Evolutionary conservation across 2,888 invertebrate species (phyloP).

Genomic region (Minunthozetes semirufus): DNA sequence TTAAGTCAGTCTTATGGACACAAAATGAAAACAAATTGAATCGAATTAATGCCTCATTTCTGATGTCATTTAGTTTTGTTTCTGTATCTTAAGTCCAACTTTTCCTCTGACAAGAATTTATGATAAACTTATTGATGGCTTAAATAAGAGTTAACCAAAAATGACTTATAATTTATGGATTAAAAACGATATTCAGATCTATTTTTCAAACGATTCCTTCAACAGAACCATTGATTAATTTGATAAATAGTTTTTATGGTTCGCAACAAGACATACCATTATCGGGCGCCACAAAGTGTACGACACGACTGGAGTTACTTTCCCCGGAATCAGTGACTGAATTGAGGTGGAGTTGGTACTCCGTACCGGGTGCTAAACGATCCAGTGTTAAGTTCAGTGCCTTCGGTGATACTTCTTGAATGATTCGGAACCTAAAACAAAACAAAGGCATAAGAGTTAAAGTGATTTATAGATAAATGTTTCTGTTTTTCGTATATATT

Average conservation of each 20-base stretch:
- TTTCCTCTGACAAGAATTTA: neutral
- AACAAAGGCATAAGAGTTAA: neutral
- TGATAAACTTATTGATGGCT: neutral
- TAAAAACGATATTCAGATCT: neutral
- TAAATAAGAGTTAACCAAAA: too few species aligned
- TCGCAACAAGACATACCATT: slow-evolving; percentile 26
- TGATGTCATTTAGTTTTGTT: too few species aligned
- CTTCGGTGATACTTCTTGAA: slow-evolving; percentile 41
- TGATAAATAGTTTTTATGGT: neutral
- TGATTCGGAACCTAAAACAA: slow-evolving; percentile 39
- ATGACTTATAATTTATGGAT: slow-evolving; percentile 8
- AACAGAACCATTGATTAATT: neutral
- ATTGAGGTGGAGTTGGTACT: slow-evolving; percentile 78
- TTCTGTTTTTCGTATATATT: too few species aligned
- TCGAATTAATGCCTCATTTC: neutral
- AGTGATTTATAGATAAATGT: neutral
- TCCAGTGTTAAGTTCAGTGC: slow-evolving; percentile 40
- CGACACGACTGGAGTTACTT: slow-evolving; percentile 34
- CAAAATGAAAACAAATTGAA: neutral
- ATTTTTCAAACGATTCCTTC: neutral
- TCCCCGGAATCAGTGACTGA: slow-evolving; percentile 61
- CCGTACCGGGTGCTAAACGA: slow-evolving; percentile 59
- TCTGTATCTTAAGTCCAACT: too few species aligned
- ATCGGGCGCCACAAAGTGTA: slow-evolving; percentile 38
- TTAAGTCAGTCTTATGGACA: too few species aligned